phyloP scores from a whole-genome alignment of 2,888 invertebrate genomes.

The Dicycla oo region DNA sequence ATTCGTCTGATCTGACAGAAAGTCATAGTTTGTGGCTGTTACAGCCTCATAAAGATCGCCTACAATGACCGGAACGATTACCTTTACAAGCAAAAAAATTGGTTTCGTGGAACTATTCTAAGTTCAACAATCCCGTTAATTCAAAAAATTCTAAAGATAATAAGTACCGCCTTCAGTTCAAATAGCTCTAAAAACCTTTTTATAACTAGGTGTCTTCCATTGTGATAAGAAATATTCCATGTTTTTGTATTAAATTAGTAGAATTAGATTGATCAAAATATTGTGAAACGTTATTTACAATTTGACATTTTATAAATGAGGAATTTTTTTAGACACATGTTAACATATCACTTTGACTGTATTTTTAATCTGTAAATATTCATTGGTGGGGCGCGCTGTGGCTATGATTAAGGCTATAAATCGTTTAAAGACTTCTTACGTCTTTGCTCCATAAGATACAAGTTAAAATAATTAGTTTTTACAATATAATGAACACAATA shows the following conservation, averaged over 20 bases:
- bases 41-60: not conserved
- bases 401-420: constrained; percentile 23
- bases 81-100: not conserved
- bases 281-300: constrained; percentile 29
- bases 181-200: not conserved
- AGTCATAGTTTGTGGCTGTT: not conserved
- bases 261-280: constrained; percentile 60
- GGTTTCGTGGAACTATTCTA: too few species aligned
- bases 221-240: constrained; percentile 59
- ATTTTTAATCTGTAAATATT: constrained; percentile 67
- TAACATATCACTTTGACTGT: constrained; percentile 66
- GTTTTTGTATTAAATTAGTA: constrained; percentile 40
- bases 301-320: constrained; percentile 45
- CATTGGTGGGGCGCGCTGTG: constrained; percentile 13
- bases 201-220: constrained; percentile 48
- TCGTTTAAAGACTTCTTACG: not conserved
- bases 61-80: not conserved
- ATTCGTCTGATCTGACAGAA: too few species aligned
- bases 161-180: constrained; percentile 15
- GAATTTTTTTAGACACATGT: constrained; percentile 31
- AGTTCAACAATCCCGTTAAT: not conserved
- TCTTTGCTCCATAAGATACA: not conserved
- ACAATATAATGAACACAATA: not conserved
- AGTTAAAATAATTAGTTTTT: not conserved
- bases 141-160: not conserved